phyloP scores from a whole-genome alignment of 2,888 invertebrate genomes.

The Yponomeuta cagnagella region DNA sequence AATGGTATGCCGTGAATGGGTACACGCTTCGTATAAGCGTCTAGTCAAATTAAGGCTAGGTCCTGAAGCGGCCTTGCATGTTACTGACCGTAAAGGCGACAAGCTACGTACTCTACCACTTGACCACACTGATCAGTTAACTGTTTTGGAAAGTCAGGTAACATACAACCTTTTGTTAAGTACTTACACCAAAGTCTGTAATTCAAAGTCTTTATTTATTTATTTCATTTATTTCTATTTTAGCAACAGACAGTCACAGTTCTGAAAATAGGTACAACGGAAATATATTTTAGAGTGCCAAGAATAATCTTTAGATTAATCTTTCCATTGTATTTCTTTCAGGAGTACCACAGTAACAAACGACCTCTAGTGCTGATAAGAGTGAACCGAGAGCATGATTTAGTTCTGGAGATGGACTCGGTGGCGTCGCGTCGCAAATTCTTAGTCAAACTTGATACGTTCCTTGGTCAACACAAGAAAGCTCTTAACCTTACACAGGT shows the following conservation, averaged over 20 bases:
- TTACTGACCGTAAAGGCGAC: constrained; percentile 94
- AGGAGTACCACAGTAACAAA: constrained; percentile 81
- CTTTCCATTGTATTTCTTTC: constrained; percentile 24
- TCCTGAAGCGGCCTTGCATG: constrained; percentile 89
- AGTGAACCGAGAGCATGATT: constrained; percentile 92
- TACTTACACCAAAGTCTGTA: no score
- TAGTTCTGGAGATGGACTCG: constrained; percentile 93
- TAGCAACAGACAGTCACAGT: no score
- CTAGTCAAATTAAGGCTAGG: constrained; percentile 93
- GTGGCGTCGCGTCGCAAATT: constrained; percentile 88
- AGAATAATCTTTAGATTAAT: no score
- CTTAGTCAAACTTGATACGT: constrained; percentile 89
- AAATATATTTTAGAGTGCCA: no score
- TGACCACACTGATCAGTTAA: constrained; percentile 83
- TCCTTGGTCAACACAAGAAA: constrained; percentile 88
- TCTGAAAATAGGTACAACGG: no score
- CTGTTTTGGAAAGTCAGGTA: constrained; percentile 93
- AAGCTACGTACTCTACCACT: constrained; percentile 89
- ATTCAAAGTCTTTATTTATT: no score
- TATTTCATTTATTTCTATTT: no score
- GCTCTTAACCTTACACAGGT: constrained; percentile 84
- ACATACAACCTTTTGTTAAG: constrained; percentile 20
- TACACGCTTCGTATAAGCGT: constrained; percentile 93
- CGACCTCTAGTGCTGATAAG: constrained; percentile 88
- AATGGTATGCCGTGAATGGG: constrained; percentile 95